Percentiles rank a stretch among this genome's conserved stretches.
These are phyloP conservation scores for Cervus canadensis DNA, from an alignment of 2,113 vertebrate genomes.

Conservation along the genomic window DNA sequence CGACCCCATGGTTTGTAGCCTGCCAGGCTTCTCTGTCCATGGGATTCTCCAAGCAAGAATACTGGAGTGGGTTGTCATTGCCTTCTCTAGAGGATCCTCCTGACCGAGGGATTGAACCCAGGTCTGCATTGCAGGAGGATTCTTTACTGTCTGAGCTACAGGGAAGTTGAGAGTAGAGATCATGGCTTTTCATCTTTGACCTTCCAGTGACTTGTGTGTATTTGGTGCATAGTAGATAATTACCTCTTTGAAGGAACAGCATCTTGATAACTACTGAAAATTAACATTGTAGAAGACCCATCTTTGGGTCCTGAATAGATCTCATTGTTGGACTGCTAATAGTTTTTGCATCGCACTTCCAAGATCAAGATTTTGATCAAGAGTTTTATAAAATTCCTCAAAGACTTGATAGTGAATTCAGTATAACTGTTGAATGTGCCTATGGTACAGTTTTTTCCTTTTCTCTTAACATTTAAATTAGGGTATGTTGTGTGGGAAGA, in stretches of 20 bases:
- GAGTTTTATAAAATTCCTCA: conserved; percentile 1
- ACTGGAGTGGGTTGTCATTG: background rate
- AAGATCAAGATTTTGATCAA: background rate
- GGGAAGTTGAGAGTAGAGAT: background rate
- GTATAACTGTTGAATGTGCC: background rate
- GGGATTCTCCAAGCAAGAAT: background rate
- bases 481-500: background rate
- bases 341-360: background rate
- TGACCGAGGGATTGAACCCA: background rate
- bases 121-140: background rate
- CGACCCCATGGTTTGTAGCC: background rate
- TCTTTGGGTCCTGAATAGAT: background rate
- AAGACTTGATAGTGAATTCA: background rate
- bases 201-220: background rate
- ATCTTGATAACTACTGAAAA: background rate
- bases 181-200: background rate
- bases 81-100: background rate
- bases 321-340: background rate
- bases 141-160: background rate
- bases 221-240: background rate
- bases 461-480: conserved; percentile 3
- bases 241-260: background rate
- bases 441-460: background rate
- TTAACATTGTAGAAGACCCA: background rate
- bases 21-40: background rate